phyloP scores from a whole-genome alignment of 2,888 invertebrate genomes.

The Electrophaes corylata region DNA sequence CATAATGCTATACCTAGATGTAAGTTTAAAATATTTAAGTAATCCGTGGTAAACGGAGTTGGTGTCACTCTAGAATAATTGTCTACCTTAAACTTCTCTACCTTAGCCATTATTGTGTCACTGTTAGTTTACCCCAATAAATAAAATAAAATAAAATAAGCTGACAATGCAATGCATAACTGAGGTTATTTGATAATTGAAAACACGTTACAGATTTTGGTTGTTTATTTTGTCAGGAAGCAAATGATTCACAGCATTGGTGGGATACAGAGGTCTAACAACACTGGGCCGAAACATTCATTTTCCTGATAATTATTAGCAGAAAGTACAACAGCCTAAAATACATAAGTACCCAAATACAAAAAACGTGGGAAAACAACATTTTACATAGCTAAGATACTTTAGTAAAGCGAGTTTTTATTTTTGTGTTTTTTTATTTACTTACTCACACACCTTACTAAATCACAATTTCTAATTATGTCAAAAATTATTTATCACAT shows the following conservation, averaged over 20 bases:
- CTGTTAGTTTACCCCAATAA: too few species aligned
- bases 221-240: constrained; percentile 83
- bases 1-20: too few species aligned
- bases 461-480: constrained; percentile 82
- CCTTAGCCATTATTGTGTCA: too few species aligned
- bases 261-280: constrained; percentile 80
- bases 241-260: constrained; percentile 84
- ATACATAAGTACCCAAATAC: constrained; percentile 79
- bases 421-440: constrained; percentile 60
- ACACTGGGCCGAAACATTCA: constrained; percentile 77
- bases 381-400: constrained; percentile 69
- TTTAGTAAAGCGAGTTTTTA: constrained; percentile 75
- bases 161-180: too few species aligned
- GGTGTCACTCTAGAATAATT: too few species aligned
- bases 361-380: constrained; percentile 77
- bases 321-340: constrained; percentile 75
- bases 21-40: too few species aligned
- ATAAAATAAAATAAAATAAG: too few species aligned
- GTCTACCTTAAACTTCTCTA: too few species aligned
- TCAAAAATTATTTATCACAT: constrained; percentile 82
- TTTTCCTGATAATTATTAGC: constrained; percentile 73
- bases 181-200: constrained; percentile 37
- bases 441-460: constrained; percentile 80
- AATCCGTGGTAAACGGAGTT: too few species aligned
- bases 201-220: constrained; percentile 70